A percentile compares a stretch with the other conserved stretches of the same genome.
These are phyloP conservation scores for Tiaroga cobitis DNA, from an alignment of 2,797 vertebrate genomes.

Conservation along the genomic window DNA sequence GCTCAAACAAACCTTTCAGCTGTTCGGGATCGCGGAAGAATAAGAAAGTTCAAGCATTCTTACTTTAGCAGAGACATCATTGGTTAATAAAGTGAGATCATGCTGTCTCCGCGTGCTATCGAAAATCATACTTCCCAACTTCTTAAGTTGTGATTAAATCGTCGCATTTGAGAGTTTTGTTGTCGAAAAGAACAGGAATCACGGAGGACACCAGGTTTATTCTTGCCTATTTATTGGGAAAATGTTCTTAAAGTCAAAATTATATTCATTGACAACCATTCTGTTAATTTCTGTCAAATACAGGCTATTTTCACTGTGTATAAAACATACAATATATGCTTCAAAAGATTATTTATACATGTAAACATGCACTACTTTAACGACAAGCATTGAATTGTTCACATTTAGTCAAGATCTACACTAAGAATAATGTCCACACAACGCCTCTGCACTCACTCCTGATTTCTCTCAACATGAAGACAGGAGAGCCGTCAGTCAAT, in stretches of 20 bases:
- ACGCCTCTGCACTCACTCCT: too few species aligned
- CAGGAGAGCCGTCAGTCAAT: neutral
- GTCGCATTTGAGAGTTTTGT: too few species aligned
- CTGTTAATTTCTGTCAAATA: neutral
- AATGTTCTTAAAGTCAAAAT: neutral
- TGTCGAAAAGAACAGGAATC: neutral
- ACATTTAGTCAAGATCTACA: too few species aligned
- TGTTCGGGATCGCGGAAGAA: neutral
- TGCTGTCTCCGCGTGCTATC: accelerated
- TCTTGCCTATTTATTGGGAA: neutral
- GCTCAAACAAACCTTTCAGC: neutral
- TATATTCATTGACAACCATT: neutral
- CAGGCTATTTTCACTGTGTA: neutral
- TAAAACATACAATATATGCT: neutral
- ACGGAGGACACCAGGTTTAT: neutral
- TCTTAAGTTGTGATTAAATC: neutral
- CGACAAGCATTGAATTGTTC: neutral
- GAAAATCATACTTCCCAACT: neutral
- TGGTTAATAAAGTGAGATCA: neutral
- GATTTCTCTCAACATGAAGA: neutral
- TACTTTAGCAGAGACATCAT: neutral
- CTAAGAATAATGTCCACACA: too few species aligned
- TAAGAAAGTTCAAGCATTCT: neutral
- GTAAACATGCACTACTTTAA: neutral
- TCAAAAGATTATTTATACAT: neutral